Evolutionary conservation across 2,113 vertebrate species (phyloP), one percentile per base, ranked within the genome.

Genomic region (Ondatra zibethicus): DNA sequence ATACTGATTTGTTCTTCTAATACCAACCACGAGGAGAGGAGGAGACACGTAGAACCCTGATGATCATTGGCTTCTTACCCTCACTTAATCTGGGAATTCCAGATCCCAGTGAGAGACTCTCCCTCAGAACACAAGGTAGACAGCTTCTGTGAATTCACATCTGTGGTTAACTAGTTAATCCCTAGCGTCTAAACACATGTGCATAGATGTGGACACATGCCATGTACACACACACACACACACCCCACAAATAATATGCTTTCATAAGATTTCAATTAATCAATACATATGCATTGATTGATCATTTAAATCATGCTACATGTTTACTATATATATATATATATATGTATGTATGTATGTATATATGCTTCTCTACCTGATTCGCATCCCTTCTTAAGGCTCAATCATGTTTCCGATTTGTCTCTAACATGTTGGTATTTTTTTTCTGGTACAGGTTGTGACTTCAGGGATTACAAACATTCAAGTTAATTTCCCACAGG

Each of bases 401-500:
- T 77, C 45, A 77, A 17, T 50, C 25, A 68, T 58, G 27, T 66
- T 91, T 95, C 61, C 90, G 33, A 66, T 72, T 93, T 96, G 17
- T 75, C 65, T 85, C 13, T 87, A 77, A 58, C 27, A 80, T 21
- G 16, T 27, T 70, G 29, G 3, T 21, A 9, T 73, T 73, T n/a
- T 21, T 52, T 50, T 75, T 75, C 89, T 75, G 33, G 4, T 72
- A 29, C 85, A 55, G 7, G 92, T 70, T 66, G 23, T 96, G 68
- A 36, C 72, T 92, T 95, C n/a, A 70, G 52, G 77, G 47, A 91
- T 84, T 96, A 52, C 7, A 91, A 58, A 91, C 42, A 95, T 89
- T 92, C 73, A 96, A 92, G 89, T 94, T 65, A 89, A 96, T 96
- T 89, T 96, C 63, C 45, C 88, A 3, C 9, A 55, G 45, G 77